Conservation (phyloP, 2,113 vertebrate species). For the Ginglymostoma cirratum region DNA sequence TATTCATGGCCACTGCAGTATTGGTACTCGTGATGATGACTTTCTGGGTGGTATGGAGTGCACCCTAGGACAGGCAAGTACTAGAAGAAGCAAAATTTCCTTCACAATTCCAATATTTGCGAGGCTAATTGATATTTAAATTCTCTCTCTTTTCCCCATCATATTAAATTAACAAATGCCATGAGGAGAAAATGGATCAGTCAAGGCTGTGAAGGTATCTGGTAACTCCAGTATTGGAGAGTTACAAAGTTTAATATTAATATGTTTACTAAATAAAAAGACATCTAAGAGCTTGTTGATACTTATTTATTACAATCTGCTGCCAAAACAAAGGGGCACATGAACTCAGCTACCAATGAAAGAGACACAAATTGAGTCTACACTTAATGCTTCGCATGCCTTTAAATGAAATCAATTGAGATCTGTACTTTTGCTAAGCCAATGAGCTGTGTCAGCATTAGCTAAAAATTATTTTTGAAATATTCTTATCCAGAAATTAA, state of each 20-base stretch:
- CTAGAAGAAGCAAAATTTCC: background rate
- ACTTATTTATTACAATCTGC: background rate
- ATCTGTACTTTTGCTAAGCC: background rate
- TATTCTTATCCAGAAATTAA: background rate
- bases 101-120: background rate
- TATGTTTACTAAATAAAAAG: background rate
- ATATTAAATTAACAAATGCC: background rate
- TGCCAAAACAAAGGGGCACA: background rate
- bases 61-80: slow-evolving; percentile 80
- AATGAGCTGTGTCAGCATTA: background rate
- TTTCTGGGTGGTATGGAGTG: slow-evolving; percentile 87
- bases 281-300: background rate
- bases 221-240: background rate
- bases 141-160: background rate
- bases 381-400: background rate
- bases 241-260: background rate
- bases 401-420: background rate
- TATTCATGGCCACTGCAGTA: slow-evolving; percentile 73
- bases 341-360: background rate
- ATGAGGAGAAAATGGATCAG: background rate
- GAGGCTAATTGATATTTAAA: background rate
- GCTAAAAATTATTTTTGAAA: too few species aligned
- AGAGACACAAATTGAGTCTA: background rate
- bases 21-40: slow-evolving; percentile 77
- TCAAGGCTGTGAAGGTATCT: background rate